phyloP scores from a whole-genome alignment of 2,797 vertebrate genomes.

The Aulostomus chinensis region DNA sequence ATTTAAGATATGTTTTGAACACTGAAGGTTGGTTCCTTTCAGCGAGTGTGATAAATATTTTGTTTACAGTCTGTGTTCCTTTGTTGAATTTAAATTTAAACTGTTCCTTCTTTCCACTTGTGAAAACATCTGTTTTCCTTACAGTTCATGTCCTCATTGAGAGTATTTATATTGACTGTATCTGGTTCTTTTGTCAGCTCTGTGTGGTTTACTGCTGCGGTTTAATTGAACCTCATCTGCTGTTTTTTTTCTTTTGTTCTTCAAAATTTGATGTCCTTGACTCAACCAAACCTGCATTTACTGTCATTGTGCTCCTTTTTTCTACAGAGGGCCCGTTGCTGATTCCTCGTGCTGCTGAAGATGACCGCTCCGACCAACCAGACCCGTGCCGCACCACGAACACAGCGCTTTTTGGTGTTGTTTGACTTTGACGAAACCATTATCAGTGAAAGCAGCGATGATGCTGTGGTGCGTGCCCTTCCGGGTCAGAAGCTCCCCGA shows the following conservation, averaged over 20 bases:
- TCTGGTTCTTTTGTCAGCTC: constrained; percentile 8
- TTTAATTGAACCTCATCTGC: constrained; percentile 22
- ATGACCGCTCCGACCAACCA: constrained; percentile 61
- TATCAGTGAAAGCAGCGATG: constrained; percentile 89
- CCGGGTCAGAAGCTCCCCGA: constrained; percentile 85
- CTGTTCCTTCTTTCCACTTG: constrained; percentile 9
- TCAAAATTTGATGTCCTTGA: too few species aligned
- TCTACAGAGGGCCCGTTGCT: constrained; percentile 26
- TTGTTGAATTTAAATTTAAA: constrained; percentile 10
- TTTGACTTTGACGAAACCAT: constrained; percentile 97
- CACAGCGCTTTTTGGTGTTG: constrained; percentile 81
- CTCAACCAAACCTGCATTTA: too few species aligned
- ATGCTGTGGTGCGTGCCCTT: constrained; percentile 79
- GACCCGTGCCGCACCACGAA: background rate
- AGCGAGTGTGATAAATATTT: constrained; percentile 25
- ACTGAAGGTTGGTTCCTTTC: too few species aligned
- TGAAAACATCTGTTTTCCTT: constrained; percentile 32
- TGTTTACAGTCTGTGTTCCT: constrained; percentile 20
- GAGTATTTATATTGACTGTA: constrained; percentile 18
- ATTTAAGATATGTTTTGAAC: too few species aligned
- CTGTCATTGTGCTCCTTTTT: constrained; percentile 11
- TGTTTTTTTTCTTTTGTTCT: too few species aligned
- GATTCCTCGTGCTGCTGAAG: constrained; percentile 22
- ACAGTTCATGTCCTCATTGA: constrained; percentile 21
- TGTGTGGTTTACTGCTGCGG: background rate